Conservation (phyloP, 1,140 invertebrate species). For the Pentalonia nigronervosa region DNA sequence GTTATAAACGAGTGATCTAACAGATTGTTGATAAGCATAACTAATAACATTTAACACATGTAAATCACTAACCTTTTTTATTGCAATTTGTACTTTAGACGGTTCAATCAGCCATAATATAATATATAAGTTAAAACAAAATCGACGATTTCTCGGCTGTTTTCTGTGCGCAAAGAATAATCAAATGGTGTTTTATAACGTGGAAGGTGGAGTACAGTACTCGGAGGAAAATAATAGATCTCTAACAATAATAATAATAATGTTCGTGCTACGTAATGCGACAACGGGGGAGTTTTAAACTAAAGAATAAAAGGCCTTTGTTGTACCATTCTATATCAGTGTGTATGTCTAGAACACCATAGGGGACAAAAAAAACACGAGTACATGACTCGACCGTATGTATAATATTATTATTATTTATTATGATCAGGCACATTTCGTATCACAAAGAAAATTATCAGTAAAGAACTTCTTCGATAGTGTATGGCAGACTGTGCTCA, state of each 20-base stretch:
- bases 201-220: not conserved
- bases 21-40: not conserved
- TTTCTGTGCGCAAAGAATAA: not conserved
- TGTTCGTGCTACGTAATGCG: not conserved
- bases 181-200: not conserved
- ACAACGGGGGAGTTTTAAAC: constrained; percentile 3
- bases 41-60: not conserved
- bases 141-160: not conserved
- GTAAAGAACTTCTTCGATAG: not conserved
- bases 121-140: not conserved
- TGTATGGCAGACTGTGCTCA: not conserved
- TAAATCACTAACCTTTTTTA: not conserved
- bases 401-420: constrained; percentile 13
- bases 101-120: not conserved
- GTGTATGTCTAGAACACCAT: not conserved
- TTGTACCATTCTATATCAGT: not conserved
- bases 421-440: not conserved
- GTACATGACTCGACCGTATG: not conserved
- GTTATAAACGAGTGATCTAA: not conserved
- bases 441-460: not conserved
- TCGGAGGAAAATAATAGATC: not conserved
- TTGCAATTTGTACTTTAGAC: not conserved
- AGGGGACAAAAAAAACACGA: not conserved
- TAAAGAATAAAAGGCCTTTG: constrained; percentile 1
- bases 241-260: not conserved